Conservation (phyloP, 2,888 invertebrate genomes). For the Pammene fasciana region DNA sequence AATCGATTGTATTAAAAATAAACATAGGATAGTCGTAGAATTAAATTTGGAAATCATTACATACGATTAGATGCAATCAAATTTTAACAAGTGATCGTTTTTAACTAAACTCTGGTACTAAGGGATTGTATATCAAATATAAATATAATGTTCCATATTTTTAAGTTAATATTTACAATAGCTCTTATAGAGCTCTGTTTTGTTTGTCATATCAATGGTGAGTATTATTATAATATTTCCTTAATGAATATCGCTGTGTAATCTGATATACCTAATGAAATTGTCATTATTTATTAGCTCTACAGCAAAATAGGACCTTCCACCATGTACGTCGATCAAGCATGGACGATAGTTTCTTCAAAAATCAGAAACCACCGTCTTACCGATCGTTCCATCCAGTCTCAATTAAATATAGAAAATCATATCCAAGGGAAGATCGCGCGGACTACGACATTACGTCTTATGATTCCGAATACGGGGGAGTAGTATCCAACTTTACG, state of each 20-base stretch:
- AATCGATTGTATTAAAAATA: conserved; percentile 50
- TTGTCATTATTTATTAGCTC: conserved; percentile 49
- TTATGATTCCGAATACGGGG: conserved; percentile 77
- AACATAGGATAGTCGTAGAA: conserved; percentile 42
- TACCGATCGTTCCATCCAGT: conserved; percentile 74
- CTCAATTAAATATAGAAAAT: conserved; percentile 67
- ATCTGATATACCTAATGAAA: neutral
- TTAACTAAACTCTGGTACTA: neutral
- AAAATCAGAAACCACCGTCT: conserved; percentile 62
- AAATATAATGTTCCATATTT: conserved; percentile 50
- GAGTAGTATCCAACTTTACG: conserved; percentile 77
- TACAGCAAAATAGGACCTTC: conserved; percentile 64
- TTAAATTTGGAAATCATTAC: conserved; percentile 11
- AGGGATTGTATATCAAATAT: conserved; percentile 39
- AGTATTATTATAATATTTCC: conserved; percentile 33
- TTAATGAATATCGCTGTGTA: neutral
- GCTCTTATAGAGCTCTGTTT: conserved; percentile 52
- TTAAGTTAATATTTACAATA: conserved; percentile 51
- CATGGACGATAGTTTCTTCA: conserved; percentile 63
- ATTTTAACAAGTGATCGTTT: conserved; percentile 27
- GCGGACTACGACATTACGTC: conserved; percentile 75
- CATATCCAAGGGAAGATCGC: conserved; percentile 69
- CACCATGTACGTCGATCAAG: conserved; percentile 63
- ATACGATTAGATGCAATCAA: neutral
- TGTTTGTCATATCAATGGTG: conserved; percentile 52